A percentile compares a stretch with the other conserved stretches of the same genome.
These are phyloP conservation scores for Ovibos moschatus DNA, from an alignment of 2,113 vertebrate genomes.

Conservation along the genomic window DNA sequence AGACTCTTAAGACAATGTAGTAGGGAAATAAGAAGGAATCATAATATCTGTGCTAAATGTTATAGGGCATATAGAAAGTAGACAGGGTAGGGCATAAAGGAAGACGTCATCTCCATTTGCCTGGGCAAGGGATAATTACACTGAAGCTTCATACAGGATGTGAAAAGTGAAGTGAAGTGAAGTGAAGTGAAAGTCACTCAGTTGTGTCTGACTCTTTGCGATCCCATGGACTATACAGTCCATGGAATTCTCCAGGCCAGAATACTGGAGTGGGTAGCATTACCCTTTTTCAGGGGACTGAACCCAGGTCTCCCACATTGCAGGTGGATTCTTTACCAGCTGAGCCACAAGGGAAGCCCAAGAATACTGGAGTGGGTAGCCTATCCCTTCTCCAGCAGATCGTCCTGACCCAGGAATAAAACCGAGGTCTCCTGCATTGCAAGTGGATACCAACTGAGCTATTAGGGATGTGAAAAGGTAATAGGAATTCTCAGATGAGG, in stretches of 20 bases:
- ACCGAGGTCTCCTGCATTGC: not conserved
- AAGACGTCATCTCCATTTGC: not conserved
- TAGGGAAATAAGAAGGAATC: not conserved
- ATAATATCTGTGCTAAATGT: not conserved
- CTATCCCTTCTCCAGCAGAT: not conserved
- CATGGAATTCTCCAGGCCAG: not conserved
- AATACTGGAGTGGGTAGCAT: not conserved
- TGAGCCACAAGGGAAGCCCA: not conserved
- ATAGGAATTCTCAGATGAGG: not conserved
- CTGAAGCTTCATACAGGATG: not conserved
- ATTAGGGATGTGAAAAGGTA: not conserved
- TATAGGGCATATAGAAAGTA: not conserved
- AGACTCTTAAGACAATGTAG: not conserved
- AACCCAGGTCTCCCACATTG: not conserved
- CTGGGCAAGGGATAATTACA: not conserved
- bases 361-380: not conserved
- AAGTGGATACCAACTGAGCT: not conserved
- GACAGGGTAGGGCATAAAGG: not conserved
- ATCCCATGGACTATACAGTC: not conserved
- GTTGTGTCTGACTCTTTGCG: not conserved
- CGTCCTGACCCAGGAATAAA: not conserved
- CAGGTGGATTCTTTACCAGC: not conserved
- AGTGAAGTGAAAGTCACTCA: not conserved
- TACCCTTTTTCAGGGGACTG: not conserved
- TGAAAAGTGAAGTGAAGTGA: not conserved